A percentile compares a stretch with the other conserved stretches of the same genome.
Conservation (phyloP, 1,140 invertebrate genomes). For the Hylyphantes graminicola region DNA sequence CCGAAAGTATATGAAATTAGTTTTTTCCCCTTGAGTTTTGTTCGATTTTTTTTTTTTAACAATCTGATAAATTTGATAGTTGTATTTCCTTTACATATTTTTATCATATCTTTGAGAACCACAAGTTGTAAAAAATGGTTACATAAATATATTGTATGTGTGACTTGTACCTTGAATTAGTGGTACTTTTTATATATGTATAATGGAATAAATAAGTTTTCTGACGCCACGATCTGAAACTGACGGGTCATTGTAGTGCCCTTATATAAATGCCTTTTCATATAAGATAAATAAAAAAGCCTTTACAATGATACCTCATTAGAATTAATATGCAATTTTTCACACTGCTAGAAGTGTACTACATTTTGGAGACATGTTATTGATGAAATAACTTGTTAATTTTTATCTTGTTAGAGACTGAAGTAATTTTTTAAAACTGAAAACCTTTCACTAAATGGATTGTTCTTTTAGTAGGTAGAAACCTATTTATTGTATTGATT, state of each 20-base stretch:
- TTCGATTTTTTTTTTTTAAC: no score
- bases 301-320: slow-evolving; percentile 61
- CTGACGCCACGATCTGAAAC: slow-evolving; percentile 58
- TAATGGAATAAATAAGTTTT: slow-evolving; percentile 29
- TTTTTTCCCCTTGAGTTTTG: no score
- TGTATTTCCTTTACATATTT: neutral
- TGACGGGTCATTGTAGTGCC: slow-evolving; percentile 59
- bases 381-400: slow-evolving; percentile 53
- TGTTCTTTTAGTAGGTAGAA: slow-evolving; percentile 59
- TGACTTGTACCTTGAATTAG: slow-evolving; percentile 33
- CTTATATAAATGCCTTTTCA: slow-evolving; percentile 60
- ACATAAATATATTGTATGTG: slow-evolving; percentile 7
- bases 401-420: slow-evolving; percentile 59
- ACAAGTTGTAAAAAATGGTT: slow-evolving; percentile 35
- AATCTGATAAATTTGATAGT: no score
- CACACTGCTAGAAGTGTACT: slow-evolving; percentile 52
- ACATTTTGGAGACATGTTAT: slow-evolving; percentile 44
- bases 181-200: slow-evolving; percentile 49
- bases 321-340: slow-evolving; percentile 56
- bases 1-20: no score
- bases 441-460: slow-evolving; percentile 41
- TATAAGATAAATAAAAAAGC: slow-evolving; percentile 54
- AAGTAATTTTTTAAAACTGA: slow-evolving; percentile 38
- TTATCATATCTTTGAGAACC: slow-evolving; percentile 44
- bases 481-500: slow-evolving; percentile 55